Evolutionary conservation across 2,113 vertebrate species (phyloP).

Genomic region (Microcebus tavaratra): DNA sequence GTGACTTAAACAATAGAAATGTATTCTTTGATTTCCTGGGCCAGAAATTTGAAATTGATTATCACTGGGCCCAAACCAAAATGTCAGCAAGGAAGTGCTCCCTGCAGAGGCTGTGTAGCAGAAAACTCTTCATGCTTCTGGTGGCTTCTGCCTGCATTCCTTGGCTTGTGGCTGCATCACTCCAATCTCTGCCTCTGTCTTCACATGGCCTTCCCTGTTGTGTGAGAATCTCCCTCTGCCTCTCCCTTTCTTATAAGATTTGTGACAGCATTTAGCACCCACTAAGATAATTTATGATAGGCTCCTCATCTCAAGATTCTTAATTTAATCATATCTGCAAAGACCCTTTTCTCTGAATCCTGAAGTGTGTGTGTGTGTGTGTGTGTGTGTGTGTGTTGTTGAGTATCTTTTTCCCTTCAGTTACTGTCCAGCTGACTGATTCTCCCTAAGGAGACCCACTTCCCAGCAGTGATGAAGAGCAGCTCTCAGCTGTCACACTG

Average conservation of each 20-base stretch:
- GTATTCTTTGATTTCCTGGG: not conserved
- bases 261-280: not conserved
- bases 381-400: not conserved
- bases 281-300: not conserved
- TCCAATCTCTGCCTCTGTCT: too few species aligned
- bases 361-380: not conserved
- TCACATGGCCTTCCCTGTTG: too few species aligned
- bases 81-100: fast-evolving
- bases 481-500: not conserved
- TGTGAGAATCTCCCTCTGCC: too few species aligned
- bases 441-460: not conserved
- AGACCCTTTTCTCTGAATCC: not conserved
- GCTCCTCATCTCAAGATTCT: not conserved
- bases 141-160: too few species aligned
- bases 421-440: not conserved
- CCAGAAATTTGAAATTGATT: not conserved
- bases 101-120: too few species aligned
- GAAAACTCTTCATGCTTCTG: too few species aligned
- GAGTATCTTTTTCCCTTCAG: not conserved
- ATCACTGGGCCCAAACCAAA: not conserved
- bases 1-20: not conserved
- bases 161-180: too few species aligned
- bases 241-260: not conserved
- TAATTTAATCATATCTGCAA: not conserved
- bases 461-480: not conserved